A percentile compares a stretch with the other conserved stretches of the same genome.
Conservation (phyloP, 2,888 invertebrate genomes). For the Acholoe squamosa region DNA sequence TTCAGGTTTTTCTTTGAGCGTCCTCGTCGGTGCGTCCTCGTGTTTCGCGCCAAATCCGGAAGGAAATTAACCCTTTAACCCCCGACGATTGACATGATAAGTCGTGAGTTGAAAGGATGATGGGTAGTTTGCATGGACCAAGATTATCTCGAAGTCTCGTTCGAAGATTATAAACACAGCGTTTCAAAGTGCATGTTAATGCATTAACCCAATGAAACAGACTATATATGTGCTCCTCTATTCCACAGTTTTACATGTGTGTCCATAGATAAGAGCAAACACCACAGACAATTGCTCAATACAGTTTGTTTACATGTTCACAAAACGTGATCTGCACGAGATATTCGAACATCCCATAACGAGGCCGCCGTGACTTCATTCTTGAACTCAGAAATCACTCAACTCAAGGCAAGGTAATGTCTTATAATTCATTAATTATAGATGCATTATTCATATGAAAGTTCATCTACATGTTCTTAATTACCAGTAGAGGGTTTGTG, state of each 20-base stretch:
- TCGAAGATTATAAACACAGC: constrained; percentile 22
- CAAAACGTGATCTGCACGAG: constrained; percentile 10
- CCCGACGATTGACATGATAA: too few relatives aligned
- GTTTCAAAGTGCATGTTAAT: background rate
- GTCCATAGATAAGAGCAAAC: background rate
- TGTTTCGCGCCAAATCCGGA: too few relatives aligned
- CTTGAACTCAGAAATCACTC: background rate
- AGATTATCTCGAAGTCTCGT: constrained; percentile 30
- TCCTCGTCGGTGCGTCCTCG: too few relatives aligned
- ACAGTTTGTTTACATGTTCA: background rate
- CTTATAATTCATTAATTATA: background rate
- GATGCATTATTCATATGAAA: too few relatives aligned
- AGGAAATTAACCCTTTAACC: too few relatives aligned
- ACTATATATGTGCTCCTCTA: background rate
- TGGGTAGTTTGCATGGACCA: too few relatives aligned
- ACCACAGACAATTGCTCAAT: too few relatives aligned
- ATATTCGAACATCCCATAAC: constrained; percentile 14
- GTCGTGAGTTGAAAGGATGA: too few relatives aligned
- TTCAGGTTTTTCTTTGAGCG: too few relatives aligned
- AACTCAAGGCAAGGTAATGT: background rate
- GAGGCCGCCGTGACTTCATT: constrained; percentile 4
- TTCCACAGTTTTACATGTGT: background rate
- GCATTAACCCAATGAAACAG: background rate
- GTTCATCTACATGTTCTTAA: too few relatives aligned
- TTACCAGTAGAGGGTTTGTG: too few relatives aligned